A percentile compares a stretch with the other conserved stretches of the same genome.
Conservation (phyloP, 2,797 vertebrate species). For the Avahi laniger region DNA sequence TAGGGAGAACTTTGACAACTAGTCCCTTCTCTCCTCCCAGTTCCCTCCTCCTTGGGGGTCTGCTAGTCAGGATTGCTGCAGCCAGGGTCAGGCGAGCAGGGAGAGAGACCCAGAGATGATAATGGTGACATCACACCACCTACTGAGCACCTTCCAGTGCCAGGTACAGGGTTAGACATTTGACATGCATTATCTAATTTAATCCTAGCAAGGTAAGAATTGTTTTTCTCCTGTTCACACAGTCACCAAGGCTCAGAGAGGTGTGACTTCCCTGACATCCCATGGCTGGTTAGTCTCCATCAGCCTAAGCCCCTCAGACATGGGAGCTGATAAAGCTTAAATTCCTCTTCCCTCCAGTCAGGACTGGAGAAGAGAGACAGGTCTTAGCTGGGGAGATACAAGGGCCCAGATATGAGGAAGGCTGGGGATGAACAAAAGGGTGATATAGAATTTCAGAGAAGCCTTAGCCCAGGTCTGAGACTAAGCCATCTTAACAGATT, state of each 20-base stretch:
- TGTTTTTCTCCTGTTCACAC: background rate
- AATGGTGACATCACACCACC: accelerated
- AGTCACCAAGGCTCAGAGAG: background rate
- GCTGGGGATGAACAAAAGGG: background rate
- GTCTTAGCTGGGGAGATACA: background rate
- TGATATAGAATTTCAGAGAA: background rate
- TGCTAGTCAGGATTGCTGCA: background rate
- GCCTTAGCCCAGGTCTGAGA: background rate
- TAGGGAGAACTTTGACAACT: background rate
- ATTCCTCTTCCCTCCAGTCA: background rate
- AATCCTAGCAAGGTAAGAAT: background rate
- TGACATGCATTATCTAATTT: background rate
- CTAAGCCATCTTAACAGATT: background rate
- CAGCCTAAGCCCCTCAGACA: accelerated
- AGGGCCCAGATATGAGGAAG: background rate
- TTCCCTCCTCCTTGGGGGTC: background rate
- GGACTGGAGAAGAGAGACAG: background rate
- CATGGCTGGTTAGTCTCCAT: background rate
- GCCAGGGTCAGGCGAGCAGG: background rate
- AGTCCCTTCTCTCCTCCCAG: background rate
- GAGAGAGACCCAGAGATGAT: background rate
- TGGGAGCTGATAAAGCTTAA: background rate
- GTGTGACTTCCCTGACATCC: background rate
- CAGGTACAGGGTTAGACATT: background rate
- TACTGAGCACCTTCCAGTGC: too few relatives aligned